These are phyloP conservation scores for Limosa lapponica DNA, from an alignment of 2,797 vertebrate genomes.

Conservation along the genomic window DNA sequence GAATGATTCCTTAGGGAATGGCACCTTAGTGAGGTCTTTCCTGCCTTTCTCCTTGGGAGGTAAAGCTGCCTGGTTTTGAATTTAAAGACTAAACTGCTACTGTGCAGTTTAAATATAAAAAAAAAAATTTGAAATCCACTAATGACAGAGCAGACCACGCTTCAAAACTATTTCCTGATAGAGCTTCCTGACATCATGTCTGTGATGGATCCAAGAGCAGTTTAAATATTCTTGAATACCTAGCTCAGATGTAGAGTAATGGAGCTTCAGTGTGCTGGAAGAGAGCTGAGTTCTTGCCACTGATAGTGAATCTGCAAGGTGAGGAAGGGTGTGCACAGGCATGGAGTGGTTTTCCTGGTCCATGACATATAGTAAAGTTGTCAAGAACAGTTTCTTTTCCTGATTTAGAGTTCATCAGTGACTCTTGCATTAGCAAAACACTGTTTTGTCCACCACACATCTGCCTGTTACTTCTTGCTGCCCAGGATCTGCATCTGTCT, in stretches of 20 bases:
- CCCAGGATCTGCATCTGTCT: background rate
- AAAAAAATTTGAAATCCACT: background rate
- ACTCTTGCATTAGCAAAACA: background rate
- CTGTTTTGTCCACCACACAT: background rate
- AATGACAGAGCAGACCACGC: background rate
- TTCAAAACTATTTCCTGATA: background rate
- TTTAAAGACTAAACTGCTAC: background rate
- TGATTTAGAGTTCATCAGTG: background rate
- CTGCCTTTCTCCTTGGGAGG: background rate
- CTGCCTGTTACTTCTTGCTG: background rate
- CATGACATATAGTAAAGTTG: background rate
- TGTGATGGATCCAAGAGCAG: background rate
- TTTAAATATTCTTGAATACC: background rate
- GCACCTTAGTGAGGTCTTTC: background rate
- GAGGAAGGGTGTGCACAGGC: background rate
- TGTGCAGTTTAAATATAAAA: background rate
- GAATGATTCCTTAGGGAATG: background rate
- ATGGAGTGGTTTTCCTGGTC: background rate
- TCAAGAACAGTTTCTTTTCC: background rate
- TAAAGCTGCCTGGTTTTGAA: background rate
- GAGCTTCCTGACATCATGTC: background rate
- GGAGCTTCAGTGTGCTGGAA: background rate
- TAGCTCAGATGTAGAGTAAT: background rate
- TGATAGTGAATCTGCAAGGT: accelerated
- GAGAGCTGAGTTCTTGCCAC: background rate